Conservation (phyloP, 2,113 vertebrate genomes). For the Romanogobio albipinnatus region DNA sequence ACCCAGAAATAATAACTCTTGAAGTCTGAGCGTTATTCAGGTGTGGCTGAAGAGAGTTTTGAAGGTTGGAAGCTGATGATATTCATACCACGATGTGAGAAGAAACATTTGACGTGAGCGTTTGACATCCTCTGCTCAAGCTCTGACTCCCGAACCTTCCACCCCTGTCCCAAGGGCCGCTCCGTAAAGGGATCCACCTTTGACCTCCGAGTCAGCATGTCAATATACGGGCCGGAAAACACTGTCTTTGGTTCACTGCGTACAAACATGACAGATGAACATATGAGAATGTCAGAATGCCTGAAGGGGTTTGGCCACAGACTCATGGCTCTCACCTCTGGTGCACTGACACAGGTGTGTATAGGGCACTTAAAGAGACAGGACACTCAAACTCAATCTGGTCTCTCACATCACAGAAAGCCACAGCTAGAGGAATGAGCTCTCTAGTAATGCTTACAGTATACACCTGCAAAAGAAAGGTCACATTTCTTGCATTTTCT, state of each 20-base stretch:
- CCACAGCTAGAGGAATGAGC: slow-evolving; percentile 68
- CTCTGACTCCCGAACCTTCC: slow-evolving; percentile 69
- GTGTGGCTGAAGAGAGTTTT: background rate
- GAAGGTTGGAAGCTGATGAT: background rate
- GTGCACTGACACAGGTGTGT: slow-evolving; percentile 71
- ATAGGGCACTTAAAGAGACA: slow-evolving; percentile 69
- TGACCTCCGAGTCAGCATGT: slow-evolving; percentile 69
- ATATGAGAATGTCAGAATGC: too few relatives aligned
- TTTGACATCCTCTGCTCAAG: slow-evolving; percentile 70
- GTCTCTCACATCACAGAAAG: slow-evolving; percentile 66
- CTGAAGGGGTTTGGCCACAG: background rate
- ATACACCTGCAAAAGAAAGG: slow-evolving; percentile 62
- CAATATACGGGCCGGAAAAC: slow-evolving; percentile 70
- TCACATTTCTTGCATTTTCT: background rate
- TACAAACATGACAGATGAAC: slow-evolving; percentile 25
- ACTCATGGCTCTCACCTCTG: slow-evolving; percentile 62
- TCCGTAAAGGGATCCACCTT: slow-evolving; percentile 70
- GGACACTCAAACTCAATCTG: slow-evolving; percentile 72
- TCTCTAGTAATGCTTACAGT: slow-evolving; percentile 63
- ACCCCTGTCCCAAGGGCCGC: slow-evolving; percentile 62
- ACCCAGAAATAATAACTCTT: background rate
- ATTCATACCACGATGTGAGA: slow-evolving; percentile 67
- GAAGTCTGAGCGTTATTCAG: background rate
- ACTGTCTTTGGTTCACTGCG: slow-evolving; percentile 71
- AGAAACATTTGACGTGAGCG: slow-evolving; percentile 69